These are phyloP conservation scores for Siphamia tubifer DNA, from an alignment of 2,113 vertebrate species.

Conservation along the genomic window DNA sequence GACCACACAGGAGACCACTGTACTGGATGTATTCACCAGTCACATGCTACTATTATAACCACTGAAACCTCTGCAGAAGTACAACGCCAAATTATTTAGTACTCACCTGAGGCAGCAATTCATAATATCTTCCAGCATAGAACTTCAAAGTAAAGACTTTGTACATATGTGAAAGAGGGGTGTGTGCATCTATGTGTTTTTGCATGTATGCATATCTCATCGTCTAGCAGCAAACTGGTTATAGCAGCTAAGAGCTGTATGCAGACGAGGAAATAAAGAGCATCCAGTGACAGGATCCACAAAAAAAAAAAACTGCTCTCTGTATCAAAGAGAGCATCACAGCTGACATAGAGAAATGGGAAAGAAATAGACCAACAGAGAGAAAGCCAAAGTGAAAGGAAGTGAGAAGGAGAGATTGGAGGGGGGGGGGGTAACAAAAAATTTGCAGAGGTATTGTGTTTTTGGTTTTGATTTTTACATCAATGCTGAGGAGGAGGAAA, in stretches of 20 bases:
- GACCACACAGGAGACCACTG: not conserved
- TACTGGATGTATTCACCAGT: not conserved
- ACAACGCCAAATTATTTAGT: not conserved
- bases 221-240: constrained; percentile 59
- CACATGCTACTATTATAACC: not conserved
- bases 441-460: constrained; percentile 36
- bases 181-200: constrained; percentile 4
- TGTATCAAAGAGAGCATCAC: constrained; percentile 56
- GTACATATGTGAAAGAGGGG: not conserved
- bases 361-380: constrained; percentile 39
- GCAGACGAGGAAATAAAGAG: constrained; percentile 69
- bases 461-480: constrained; percentile 53
- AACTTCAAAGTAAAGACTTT: constrained; percentile 28
- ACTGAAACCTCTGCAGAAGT: not conserved
- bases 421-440: not conserved
- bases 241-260: constrained; percentile 65
- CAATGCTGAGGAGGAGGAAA: constrained; percentile 57
- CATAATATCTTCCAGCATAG: constrained; percentile 55
- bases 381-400: constrained; percentile 38
- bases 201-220: constrained; percentile 33
- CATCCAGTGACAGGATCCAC: constrained; percentile 57
- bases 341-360: constrained; percentile 34
- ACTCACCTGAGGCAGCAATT: constrained; percentile 76
- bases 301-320: not conserved
- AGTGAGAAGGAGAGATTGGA: not conserved